Percentiles rank a stretch among this genome's conserved stretches.
phyloP scores from a whole-genome alignment of 2,888 invertebrate genomes.

The Folsomia candida region DNA sequence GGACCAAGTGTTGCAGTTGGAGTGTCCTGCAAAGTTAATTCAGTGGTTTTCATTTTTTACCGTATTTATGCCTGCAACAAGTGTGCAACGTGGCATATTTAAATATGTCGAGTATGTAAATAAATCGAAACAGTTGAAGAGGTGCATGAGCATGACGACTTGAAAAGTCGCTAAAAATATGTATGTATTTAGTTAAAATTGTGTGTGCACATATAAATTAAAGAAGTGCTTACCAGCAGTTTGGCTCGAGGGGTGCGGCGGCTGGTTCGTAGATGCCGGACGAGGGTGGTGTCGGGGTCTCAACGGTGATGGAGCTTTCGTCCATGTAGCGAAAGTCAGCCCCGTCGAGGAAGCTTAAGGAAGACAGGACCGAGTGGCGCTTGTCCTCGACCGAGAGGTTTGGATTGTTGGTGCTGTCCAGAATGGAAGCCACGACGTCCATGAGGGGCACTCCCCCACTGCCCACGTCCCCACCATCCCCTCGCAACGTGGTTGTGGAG shows the following conservation, averaged over 20 bases:
- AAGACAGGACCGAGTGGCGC: conserved; percentile 47
- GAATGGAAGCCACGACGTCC: conserved; percentile 86
- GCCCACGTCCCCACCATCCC: conserved; percentile 10
- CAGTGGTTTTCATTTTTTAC: too few species aligned
- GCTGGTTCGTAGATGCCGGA: conserved; percentile 62
- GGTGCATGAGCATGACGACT: too few species aligned
- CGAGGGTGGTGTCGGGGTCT: conserved; percentile 66
- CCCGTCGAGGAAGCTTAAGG: conserved; percentile 63
- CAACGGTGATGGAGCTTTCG: conserved; percentile 79
- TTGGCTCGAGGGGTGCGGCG: conserved; percentile 48
- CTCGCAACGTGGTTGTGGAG: conserved; percentile 47
- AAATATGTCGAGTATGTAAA: too few species aligned
- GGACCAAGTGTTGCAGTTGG: conserved; percentile 48
- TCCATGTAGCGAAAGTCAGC: conserved; percentile 88
- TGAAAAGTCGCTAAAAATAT: too few species aligned
- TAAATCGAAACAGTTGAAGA: too few species aligned
- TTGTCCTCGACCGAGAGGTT: conserved; percentile 46
- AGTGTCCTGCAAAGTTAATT: too few species aligned
- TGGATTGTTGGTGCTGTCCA: conserved; percentile 60
- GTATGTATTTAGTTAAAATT: conserved; percentile 38
- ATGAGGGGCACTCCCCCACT: conserved; percentile 42
- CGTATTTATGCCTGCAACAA: too few species aligned
- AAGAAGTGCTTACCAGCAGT: conserved; percentile 12
- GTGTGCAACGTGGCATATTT: too few species aligned
- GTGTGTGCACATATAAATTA: too few species aligned